These are phyloP conservation scores for Psilopogon haemacephalus DNA, from an alignment of 2,113 vertebrate species.

Conservation along the genomic window DNA sequence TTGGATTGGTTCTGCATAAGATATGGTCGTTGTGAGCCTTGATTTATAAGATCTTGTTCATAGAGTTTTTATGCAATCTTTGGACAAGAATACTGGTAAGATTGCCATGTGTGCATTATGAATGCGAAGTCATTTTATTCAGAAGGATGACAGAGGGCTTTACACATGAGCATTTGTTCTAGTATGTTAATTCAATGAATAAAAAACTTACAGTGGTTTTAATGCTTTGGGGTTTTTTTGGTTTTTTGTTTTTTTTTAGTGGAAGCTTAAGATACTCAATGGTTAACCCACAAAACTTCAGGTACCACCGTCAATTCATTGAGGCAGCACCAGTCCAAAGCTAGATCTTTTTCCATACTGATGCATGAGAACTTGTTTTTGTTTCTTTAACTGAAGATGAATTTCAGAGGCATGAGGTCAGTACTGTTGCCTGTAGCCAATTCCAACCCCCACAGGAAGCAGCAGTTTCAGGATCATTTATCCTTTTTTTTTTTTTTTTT, in stretches of 20 bases:
- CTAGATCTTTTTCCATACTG: background rate
- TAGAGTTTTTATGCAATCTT: background rate
- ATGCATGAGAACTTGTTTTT: background rate
- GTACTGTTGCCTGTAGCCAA: background rate
- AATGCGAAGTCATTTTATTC: background rate
- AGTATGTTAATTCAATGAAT: background rate
- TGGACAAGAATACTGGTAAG: background rate
- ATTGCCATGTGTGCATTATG: background rate
- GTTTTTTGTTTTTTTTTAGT: background rate
- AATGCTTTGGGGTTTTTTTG: background rate
- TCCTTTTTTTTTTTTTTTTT: background rate
- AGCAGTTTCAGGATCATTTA: conserved; percentile 30
- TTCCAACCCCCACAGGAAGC: background rate
- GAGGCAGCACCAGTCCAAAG: background rate
- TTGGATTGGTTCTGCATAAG: background rate
- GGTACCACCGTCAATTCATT: background rate
- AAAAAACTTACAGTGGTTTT: background rate
- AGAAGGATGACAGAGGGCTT: background rate
- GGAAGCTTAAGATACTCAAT: background rate
- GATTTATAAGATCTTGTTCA: background rate
- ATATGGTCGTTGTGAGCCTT: background rate
- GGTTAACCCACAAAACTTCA: background rate
- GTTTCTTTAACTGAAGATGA: background rate
- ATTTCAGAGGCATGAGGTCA: background rate
- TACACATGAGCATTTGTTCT: background rate